Evolutionary conservation across 2,888 invertebrate genomes (phyloP), one percentile per base, ranked within the genome.

Genomic region (Platypus cylindrus): DNA sequence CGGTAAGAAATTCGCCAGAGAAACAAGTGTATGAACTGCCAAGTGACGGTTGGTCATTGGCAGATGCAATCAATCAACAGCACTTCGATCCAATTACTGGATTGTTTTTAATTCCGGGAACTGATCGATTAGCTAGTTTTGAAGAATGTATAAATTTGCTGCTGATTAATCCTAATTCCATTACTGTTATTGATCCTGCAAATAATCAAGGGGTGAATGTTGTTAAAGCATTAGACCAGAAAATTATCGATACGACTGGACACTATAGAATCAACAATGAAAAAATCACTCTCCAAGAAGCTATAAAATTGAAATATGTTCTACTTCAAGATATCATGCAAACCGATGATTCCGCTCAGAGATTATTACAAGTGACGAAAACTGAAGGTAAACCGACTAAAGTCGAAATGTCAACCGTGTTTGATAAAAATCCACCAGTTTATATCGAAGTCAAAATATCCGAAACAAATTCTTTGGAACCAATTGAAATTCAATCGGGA

Each of bases 111-210:
- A 83, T 94, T 44, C 85, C 86, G 2, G 82, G 82, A 9, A 87
- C 90, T 4, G 89, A 90, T 56, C 70, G 86, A 46, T 64, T 81
- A 34, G 75, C 89, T 27, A 79, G 82, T 39, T 79, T 94, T 47
- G 78, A 84, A 57, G 91, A 93, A 59, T 87, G 93, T 47, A 68
- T 95, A 26, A 77, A 78, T 50, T 68, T 87, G 40, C 78, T 83
- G 54, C 77, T 95, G 15, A 81, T 95, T 28, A 82, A 91, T 61
- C 73, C 82, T 11, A 68, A 77, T 43, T 91, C 90, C 0, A 87
- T 84, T 9, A 63, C 74, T 33, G 86, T 93, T 1, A 60, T 86
- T 17, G 87, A 93, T 58, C 78, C 83, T 2, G 72, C 68, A 45
- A 75, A 73, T 37, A 74, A 73, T 32, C 74, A 79, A 53, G 73